A percentile compares a stretch with the other conserved stretches of the same genome.
Conservation (phyloP, 2,797 vertebrate species). For the Calcarius lapponicus region DNA sequence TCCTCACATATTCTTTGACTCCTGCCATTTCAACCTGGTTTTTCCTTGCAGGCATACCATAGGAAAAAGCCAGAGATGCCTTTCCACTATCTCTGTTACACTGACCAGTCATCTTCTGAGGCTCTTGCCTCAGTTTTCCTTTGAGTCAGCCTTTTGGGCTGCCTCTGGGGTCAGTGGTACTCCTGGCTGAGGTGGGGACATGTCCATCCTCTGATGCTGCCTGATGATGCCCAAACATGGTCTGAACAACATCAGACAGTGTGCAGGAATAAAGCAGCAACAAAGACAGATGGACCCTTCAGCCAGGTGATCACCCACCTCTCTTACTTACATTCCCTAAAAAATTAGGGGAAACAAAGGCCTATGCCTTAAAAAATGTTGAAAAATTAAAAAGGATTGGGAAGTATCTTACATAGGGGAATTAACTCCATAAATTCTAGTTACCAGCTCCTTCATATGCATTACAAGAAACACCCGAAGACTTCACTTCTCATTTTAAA, state of each 20-base stretch:
- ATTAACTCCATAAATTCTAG: not conserved
- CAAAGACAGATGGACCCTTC: not conserved
- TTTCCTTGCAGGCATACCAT: accelerated
- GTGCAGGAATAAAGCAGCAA: not conserved
- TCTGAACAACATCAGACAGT: not conserved
- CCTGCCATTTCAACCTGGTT: not conserved
- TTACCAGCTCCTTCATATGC: not conserved
- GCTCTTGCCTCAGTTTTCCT: not conserved
- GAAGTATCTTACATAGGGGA: not conserved
- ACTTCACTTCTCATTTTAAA: not conserved
- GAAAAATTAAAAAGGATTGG: not conserved
- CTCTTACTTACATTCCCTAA: not conserved
- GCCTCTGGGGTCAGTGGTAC: not conserved
- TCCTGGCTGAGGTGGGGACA: not conserved
- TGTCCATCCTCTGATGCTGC: not conserved
- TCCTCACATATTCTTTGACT: not conserved
- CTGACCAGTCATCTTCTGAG: not conserved
- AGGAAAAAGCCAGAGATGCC: not conserved
- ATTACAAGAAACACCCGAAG: not conserved
- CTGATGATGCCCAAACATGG: not conserved
- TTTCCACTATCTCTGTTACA: not conserved
- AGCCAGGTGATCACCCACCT: not conserved
- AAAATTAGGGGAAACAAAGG: not conserved
- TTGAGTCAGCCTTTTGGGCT: not conserved
- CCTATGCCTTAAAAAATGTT: not conserved